Conservation (phyloP, 2,797 vertebrate species). For the Coregonus sp. region DNA sequence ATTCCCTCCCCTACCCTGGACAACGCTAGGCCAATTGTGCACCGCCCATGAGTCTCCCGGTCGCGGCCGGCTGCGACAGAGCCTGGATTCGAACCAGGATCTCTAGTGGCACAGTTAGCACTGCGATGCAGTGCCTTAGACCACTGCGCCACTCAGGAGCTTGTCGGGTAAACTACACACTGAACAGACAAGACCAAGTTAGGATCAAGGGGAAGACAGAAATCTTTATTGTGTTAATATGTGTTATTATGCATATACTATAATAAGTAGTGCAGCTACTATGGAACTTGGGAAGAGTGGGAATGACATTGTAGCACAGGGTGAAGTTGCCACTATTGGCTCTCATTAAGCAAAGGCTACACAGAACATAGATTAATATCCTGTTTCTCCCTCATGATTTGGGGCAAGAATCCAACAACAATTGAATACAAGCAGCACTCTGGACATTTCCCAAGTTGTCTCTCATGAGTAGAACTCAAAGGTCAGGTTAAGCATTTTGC, state of each 20-base stretch:
- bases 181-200: background rate
- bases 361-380: background rate
- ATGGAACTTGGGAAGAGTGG: background rate
- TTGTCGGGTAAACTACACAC: background rate
- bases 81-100: no score
- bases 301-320: no score
- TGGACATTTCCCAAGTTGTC: background rate
- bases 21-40: no score
- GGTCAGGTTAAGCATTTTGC: background rate
- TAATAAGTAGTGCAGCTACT: background rate
- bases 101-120: no score
- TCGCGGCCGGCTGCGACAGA: no score
- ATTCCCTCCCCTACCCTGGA: no score
- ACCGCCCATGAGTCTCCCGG: no score
- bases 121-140: no score
- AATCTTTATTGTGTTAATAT: background rate
- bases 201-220: background rate
- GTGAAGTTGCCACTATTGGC: no score
- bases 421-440: background rate
- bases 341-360: background rate
- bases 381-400: slow-evolving; percentile 6
- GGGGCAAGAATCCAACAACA: background rate
- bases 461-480: background rate
- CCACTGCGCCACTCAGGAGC: no score
- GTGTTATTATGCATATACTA: background rate